phyloP scores from a whole-genome alignment of 2,797 vertebrate species.

The Psittacula echo region DNA sequence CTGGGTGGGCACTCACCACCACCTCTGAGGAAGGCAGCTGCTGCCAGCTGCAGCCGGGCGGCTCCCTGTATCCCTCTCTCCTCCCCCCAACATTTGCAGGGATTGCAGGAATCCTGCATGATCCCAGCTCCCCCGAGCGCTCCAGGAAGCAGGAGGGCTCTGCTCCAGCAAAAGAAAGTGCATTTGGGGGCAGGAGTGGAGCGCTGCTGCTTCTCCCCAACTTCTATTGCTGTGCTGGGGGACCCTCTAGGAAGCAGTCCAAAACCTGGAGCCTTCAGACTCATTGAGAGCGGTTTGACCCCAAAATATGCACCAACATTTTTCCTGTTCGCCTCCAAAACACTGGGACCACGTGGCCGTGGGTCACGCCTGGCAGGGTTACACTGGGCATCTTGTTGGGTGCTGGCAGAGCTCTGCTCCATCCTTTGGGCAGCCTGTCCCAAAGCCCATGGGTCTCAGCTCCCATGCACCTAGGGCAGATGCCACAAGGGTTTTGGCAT shows the following conservation, averaged over 20 bases:
- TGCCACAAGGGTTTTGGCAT: fast-evolving
- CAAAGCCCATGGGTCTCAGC: neutral
- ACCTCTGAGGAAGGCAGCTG: neutral
- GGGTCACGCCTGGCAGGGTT: neutral
- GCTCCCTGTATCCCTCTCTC: neutral
- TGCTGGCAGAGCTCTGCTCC: neutral
- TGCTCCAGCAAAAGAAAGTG: neutral
- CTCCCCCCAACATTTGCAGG: neutral
- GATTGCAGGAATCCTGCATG: neutral
- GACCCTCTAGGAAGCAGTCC: neutral
- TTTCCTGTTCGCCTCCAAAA: neutral
- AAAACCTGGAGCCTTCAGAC: neutral
- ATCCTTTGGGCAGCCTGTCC: neutral
- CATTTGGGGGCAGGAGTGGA: neutral
- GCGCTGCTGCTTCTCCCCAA: neutral
- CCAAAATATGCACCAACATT: neutral
- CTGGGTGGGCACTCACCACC: neutral
- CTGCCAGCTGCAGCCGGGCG: neutral
- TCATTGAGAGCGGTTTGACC: fast-evolving
- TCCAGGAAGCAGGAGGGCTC: neutral
- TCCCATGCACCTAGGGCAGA: neutral
- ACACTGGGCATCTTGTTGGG: neutral
- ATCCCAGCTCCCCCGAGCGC: fast-evolving
- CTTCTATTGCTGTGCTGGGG: neutral
- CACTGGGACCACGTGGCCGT: fast-evolving